Conservation (phyloP, 2,113 vertebrate genomes). For the Thermophis baileyi region DNA sequence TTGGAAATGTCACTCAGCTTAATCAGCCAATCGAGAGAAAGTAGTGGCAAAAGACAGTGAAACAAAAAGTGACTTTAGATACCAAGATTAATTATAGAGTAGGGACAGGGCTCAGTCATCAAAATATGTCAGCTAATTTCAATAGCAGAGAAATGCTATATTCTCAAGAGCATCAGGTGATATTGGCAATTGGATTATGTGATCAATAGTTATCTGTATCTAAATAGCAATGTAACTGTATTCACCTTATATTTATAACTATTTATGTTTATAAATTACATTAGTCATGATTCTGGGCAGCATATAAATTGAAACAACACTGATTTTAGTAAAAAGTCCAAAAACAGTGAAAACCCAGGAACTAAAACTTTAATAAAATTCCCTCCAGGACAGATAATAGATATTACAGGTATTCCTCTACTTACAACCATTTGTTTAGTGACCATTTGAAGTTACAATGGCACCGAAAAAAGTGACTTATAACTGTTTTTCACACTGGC, state of each 20-base stretch:
- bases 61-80: background rate
- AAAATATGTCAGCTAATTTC: background rate
- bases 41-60: background rate
- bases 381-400: background rate
- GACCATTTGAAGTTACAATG: background rate
- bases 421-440: background rate
- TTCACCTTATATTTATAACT: background rate
- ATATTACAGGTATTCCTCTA: background rate
- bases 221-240: background rate
- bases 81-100: background rate
- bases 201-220: background rate
- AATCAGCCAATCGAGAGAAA: background rate
- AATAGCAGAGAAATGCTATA: background rate
- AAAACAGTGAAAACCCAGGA: background rate
- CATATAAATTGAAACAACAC: background rate
- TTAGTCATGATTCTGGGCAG: background rate
- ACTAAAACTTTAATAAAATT: background rate
- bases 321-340: background rate
- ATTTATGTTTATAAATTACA: background rate
- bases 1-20: background rate
- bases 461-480: background rate
- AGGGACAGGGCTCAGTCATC: background rate
- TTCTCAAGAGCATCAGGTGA: background rate
- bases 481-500: background rate
- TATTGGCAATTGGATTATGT: background rate